phyloP scores from a whole-genome alignment of 2,888 invertebrate genomes.

The Mallateleia sp. region DNA sequence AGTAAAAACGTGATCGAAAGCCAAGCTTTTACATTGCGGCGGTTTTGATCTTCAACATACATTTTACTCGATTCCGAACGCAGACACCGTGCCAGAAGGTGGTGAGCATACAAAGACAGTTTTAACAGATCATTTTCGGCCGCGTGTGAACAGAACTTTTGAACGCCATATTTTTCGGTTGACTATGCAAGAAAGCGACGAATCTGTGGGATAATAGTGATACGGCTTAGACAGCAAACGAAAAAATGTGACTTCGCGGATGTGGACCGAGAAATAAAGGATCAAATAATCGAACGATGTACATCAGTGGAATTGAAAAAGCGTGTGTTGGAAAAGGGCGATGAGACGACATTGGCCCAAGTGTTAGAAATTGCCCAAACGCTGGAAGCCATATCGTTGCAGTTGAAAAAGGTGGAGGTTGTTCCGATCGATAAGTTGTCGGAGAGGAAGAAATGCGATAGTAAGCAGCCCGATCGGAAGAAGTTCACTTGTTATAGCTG shows the following conservation, averaged over 20 bases:
- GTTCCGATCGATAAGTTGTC: conserved; percentile 12
- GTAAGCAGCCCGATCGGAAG: background rate
- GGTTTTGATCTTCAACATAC: conserved; percentile 42
- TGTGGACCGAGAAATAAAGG: conserved; percentile 75
- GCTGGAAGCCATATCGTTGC: background rate
- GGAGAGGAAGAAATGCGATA: background rate
- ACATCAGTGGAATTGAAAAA: conserved; percentile 69
- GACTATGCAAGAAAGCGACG: conserved; percentile 81
- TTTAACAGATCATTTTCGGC: conserved; percentile 80
- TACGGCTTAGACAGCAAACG: conserved; percentile 83
- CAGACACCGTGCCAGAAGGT: background rate
- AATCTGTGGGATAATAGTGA: conserved; percentile 83
- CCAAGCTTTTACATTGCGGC: conserved; percentile 32
- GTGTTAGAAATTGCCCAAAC: conserved; percentile 9
- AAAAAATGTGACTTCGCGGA: conserved; percentile 81
- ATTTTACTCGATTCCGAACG: conserved; percentile 33
- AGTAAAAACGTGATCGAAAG: conserved; percentile 10
- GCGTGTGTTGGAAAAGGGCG: conserved; percentile 64
- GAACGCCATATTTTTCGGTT: conserved; percentile 84
- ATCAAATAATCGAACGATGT: conserved; percentile 64
- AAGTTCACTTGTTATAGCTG: background rate
- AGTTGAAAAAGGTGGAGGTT: conserved; percentile 3
- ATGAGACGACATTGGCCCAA: conserved; percentile 5
- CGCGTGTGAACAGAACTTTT: conserved; percentile 83
- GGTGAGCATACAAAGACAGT: conserved; percentile 2